Evolutionary conservation across 2,888 invertebrate genomes (phyloP), one percentile per base, ranked within the genome.

Genomic region (Conomelus anceps): DNA sequence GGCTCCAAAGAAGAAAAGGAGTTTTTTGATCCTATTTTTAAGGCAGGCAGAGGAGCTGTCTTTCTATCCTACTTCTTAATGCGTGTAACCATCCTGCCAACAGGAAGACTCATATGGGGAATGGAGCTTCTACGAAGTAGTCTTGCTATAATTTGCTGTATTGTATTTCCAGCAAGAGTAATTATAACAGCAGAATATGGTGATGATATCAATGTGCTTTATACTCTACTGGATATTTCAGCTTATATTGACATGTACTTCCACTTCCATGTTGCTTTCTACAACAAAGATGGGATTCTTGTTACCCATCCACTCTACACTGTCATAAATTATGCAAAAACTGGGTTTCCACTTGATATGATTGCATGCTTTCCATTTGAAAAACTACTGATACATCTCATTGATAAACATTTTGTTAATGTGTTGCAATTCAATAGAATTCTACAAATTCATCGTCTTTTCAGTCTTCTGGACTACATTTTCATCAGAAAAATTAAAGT

Each of bases 1-100:
- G 86, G 86, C 29, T 86, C 86, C 13, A 86, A 26, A 86, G 86
- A 24, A 22, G 86, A 86, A 26, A 86, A 26, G 22, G 86, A 86
- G 20, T 86, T 86, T 86, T 29, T 86, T 11, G n/a, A 86, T 13
- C 86, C 86, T 4, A 26, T 86, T 13, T 29, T 24, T 22, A 23
- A 86, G 24, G 29, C 29, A 86, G 29, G 24, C n/a, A 22, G 13
- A 6, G 29, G 24, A 26, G 20, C 29, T 86, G 29, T 29, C 11
- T 20, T 23, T 22, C 9, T 86, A 26, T 29, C 26, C 0, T 7
- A 26, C 6, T 20, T 22, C 9, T 22, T 86, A 22, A 24, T 86
- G 24, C 86, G 86, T 24, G 29, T 24, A 7, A 29, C 29, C 22
- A 86, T 86, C n/a, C n/a, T n/a, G n/a, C n/a, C n/a, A n/a, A n/a